Evolutionary conservation across 2,113 vertebrate genomes (phyloP).

Genomic region (Aplodontia rufa): DNA sequence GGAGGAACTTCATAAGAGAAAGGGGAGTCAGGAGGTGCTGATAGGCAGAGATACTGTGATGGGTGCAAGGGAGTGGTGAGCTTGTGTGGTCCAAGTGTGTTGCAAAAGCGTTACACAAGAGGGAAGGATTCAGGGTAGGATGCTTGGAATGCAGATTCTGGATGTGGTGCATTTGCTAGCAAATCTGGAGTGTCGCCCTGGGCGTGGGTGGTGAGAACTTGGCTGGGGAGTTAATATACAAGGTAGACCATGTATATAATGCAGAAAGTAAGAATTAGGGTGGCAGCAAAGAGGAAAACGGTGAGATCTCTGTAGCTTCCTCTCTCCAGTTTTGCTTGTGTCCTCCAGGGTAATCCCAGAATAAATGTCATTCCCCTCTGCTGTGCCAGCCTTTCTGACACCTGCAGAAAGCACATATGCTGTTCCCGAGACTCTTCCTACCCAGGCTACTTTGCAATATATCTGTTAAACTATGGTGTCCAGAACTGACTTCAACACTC

Average conservation of each 20-base stretch:
- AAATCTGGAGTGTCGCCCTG: not conserved
- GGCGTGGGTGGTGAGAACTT: not conserved
- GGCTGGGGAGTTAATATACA: not conserved
- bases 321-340: not conserved
- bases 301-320: not conserved
- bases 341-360: not conserved
- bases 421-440: not conserved
- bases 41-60: not conserved
- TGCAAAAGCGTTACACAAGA: not conserved
- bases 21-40: not conserved
- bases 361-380: not conserved
- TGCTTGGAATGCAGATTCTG: not conserved
- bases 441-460: not conserved
- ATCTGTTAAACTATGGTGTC: not conserved
- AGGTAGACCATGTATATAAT: not conserved
- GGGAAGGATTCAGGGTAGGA: not conserved
- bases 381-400: not conserved
- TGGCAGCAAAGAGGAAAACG: not conserved
- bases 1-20: not conserved
- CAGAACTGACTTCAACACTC: not conserved
- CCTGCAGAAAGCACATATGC: not conserved
- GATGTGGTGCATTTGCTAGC: not conserved
- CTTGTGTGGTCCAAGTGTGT: not conserved
- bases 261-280: not conserved
- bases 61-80: not conserved